Conservation (phyloP, 2,113 vertebrate species). For the Strigops habroptila region DNA sequence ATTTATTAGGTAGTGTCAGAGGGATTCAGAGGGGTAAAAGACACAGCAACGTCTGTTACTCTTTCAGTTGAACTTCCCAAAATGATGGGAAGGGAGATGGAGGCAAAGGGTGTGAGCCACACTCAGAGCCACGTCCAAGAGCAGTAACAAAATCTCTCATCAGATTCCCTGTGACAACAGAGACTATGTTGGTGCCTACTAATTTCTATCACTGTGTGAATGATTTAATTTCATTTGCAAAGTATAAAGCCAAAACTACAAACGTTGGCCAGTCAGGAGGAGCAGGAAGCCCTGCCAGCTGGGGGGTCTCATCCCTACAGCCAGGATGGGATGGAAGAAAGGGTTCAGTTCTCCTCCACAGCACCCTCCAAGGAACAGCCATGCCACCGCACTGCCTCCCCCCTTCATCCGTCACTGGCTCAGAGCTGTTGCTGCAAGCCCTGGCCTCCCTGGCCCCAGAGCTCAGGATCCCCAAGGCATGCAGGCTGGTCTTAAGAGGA, state of each 20-base stretch:
- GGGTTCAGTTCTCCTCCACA: not conserved
- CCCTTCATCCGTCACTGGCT: not conserved
- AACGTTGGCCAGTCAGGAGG: not conserved
- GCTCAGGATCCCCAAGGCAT: not conserved
- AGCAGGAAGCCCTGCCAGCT: not conserved
- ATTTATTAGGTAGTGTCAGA: slow-evolving; percentile 13
- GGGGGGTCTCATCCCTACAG: not conserved
- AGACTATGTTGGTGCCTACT: not conserved
- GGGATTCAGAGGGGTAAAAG: not conserved
- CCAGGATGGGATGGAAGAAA: not conserved
- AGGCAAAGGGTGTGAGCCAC: accelerated
- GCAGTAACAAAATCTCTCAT: not conserved
- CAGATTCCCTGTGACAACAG: not conserved
- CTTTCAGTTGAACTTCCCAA: not conserved
- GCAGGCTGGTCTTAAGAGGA: not conserved
- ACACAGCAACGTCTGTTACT: not conserved
- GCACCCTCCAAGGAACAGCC: not conserved
- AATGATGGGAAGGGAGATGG: not conserved
- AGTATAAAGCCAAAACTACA: not conserved
- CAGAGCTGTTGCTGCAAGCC: not conserved
- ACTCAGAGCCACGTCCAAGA: accelerated
- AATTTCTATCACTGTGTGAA: not conserved
- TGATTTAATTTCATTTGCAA: not conserved
- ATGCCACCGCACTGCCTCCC: accelerated
- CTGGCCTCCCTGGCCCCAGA: not conserved